Conservation (phyloP, 2,888 invertebrate species). For the Amorpha juglandis region DNA sequence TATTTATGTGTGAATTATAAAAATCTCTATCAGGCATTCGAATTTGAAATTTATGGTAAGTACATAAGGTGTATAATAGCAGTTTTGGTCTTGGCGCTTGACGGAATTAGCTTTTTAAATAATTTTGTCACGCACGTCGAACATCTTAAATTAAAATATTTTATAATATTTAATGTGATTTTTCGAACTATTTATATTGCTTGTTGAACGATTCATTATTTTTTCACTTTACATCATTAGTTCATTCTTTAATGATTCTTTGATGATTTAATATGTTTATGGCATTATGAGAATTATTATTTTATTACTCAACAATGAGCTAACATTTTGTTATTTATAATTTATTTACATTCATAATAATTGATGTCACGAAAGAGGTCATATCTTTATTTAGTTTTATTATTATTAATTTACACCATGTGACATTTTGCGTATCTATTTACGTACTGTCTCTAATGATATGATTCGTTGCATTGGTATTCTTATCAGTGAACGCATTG, state of each 20-base stretch:
- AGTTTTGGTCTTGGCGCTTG: not conserved
- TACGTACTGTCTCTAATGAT: conserved; percentile 6
- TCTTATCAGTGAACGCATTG: not conserved
- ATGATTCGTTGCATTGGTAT: not conserved
- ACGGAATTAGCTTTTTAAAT: not conserved
- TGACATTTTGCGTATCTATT: not conserved
- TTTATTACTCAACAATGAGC: not conserved
- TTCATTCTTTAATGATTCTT: not conserved
- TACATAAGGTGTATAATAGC: not conserved
- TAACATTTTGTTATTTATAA: not conserved
- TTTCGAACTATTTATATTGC: not conserved
- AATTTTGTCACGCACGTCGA: not conserved
- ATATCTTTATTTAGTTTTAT: not conserved
- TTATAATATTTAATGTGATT: not conserved
- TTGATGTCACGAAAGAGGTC: too few species aligned
- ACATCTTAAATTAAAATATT: not conserved
- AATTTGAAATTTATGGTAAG: not conserved
- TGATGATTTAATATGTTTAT: not conserved
- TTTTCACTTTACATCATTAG: not conserved
- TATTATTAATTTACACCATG: not conserved
- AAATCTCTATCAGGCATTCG: not conserved
- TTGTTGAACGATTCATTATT: not conserved
- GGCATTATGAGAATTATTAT: not conserved
- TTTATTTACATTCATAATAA: not conserved
- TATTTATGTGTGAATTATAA: conserved; percentile 21